Evolutionary conservation across 2,797 vertebrate genomes (phyloP).

Genomic region (Myotis findleyi): DNA sequence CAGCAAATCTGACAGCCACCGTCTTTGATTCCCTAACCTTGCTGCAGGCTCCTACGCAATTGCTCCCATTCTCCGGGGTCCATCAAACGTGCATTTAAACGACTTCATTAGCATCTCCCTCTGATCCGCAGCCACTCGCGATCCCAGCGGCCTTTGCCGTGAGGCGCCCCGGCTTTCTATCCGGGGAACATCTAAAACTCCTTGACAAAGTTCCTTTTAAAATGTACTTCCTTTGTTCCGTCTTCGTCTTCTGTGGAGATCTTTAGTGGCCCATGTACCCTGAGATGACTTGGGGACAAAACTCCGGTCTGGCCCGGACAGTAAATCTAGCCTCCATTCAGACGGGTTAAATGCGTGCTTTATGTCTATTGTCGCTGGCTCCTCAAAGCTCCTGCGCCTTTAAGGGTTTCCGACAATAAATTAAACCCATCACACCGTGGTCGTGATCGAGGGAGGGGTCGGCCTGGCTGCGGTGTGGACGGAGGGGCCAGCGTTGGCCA

Average conservation of each 20-base stretch:
- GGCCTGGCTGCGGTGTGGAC: not conserved
- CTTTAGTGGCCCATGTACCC: constrained; percentile 88
- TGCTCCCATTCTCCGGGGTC: constrained; percentile 82
- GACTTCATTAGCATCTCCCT: constrained; percentile 85
- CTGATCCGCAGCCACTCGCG: constrained; percentile 74
- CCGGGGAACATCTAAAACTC: constrained; percentile 86
- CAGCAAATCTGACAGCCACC: constrained; percentile 82
- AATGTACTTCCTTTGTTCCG: constrained; percentile 87
- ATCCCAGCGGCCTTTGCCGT: constrained; percentile 67
- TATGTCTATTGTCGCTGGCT: constrained; percentile 86
- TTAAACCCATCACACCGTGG: constrained; percentile 82
- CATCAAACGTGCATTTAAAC: constrained; percentile 86
- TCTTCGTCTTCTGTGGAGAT: constrained; percentile 84
- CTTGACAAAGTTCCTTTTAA: constrained; percentile 89
- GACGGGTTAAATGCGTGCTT: constrained; percentile 88
- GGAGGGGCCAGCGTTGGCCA: not conserved
- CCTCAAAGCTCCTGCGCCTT: constrained; percentile 86
- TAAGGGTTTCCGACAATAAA: constrained; percentile 89
- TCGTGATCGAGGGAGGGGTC: not conserved
- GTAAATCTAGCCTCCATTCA: constrained; percentile 89
- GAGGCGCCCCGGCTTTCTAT: constrained; percentile 81
- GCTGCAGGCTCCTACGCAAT: constrained; percentile 85
- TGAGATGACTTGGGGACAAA: constrained; percentile 88
- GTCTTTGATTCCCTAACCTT: constrained; percentile 87
- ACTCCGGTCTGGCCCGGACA: constrained; percentile 88